Percentiles rank a stretch among this genome's conserved stretches.
Evolutionary conservation across 1,140 invertebrate genomes (phyloP).

Genomic region (Globodera ellingtonae): DNA sequence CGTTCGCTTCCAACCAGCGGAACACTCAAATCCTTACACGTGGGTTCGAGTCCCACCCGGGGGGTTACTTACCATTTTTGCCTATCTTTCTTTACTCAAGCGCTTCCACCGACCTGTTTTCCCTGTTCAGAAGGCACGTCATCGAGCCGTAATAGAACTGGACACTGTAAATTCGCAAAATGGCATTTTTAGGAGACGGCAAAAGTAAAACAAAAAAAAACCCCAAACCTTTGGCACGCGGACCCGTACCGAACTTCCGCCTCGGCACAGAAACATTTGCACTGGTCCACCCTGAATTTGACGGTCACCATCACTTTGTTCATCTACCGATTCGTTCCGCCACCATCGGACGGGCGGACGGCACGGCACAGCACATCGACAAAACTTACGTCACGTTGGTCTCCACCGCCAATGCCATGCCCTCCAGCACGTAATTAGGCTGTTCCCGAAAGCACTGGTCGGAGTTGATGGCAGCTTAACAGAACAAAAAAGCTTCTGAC

Average conservation of each 20-base stretch:
- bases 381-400: slow-evolving; percentile 46
- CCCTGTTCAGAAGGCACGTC: slow-evolving; percentile 60
- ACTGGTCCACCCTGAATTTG: slow-evolving; percentile 44
- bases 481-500: neutral
- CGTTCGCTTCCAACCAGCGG: too few species aligned
- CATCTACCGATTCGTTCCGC: slow-evolving; percentile 28
- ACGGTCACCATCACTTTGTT: slow-evolving; percentile 17
- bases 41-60: too few species aligned
- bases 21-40: too few species aligned
- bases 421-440: slow-evolving; percentile 61
- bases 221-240: slow-evolving; percentile 46
- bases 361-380: too few species aligned
- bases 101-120: slow-evolving; percentile 48
- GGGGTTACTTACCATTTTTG: too few species aligned
- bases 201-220: neutral
- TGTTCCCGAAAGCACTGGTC: slow-evolving; percentile 62
- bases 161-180: slow-evolving; percentile 11
- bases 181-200: neutral
- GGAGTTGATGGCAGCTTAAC: slow-evolving; percentile 19
- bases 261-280: slow-evolving; percentile 61
- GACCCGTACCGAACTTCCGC: slow-evolving; percentile 57
- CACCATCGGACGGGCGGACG: neutral
- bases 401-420: slow-evolving; percentile 58
- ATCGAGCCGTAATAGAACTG: slow-evolving; percentile 60
- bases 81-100: too few species aligned